phyloP scores from a whole-genome alignment of 2,888 invertebrate genomes.

The Noctua janthe region DNA sequence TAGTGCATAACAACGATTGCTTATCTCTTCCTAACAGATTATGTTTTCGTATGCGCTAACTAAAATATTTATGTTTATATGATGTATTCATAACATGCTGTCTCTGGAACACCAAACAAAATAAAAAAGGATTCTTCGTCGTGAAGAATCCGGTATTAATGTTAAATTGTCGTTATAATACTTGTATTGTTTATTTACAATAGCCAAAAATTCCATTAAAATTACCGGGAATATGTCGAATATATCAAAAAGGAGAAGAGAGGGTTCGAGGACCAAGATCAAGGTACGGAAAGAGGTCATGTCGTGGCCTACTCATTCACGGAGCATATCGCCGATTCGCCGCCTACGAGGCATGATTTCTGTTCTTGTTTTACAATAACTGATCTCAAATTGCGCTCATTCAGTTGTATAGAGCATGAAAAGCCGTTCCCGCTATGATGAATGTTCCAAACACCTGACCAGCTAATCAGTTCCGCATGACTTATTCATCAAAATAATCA shows the following conservation, averaged over 20 bases:
- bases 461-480: slow-evolving; percentile 38
- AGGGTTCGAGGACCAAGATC: slow-evolving; percentile 87
- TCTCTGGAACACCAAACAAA: slow-evolving; percentile 56
- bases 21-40: slow-evolving; percentile 30
- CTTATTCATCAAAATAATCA: slow-evolving; percentile 24
- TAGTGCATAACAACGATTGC: slow-evolving; percentile 3
- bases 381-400: background rate
- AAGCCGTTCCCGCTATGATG: background rate
- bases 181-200: slow-evolving; percentile 44
- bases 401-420: background rate
- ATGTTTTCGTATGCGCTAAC: background rate
- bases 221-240: slow-evolving; percentile 83
- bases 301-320: slow-evolving; percentile 68
- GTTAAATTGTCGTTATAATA: slow-evolving; percentile 68
- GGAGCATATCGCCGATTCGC: slow-evolving; percentile 18
- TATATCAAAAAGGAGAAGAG: slow-evolving; percentile 89
- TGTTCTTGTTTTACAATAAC: slow-evolving; percentile 2
- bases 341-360: slow-evolving; percentile 18
- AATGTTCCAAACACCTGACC: background rate
- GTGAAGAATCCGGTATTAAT: slow-evolving; percentile 55
- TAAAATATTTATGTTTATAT: background rate
- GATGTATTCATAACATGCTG: background rate
- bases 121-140: slow-evolving; percentile 53
- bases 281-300: slow-evolving; percentile 86
- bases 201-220: slow-evolving; percentile 19